These are phyloP conservation scores for Chorisops tibialis DNA, from an alignment of 2,888 invertebrate species.

Conservation along the genomic window DNA sequence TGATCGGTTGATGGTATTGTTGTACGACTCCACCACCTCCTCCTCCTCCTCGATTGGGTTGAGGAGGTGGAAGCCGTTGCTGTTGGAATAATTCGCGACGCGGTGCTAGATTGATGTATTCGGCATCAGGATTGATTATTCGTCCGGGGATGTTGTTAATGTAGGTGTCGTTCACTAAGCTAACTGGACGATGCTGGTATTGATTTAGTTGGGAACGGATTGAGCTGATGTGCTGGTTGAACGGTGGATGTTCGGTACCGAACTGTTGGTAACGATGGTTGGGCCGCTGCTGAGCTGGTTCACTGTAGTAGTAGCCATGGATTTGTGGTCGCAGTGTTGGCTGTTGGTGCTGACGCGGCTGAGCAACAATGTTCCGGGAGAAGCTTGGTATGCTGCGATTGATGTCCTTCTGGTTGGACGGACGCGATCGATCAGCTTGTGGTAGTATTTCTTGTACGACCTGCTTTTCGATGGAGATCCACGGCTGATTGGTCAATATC, in stretches of 20 bases:
- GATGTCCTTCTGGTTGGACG: slow-evolving; percentile 23
- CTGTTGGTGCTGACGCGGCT: neutral
- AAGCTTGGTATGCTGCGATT: slow-evolving; percentile 38
- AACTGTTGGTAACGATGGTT: slow-evolving; percentile 41
- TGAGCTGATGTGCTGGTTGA: slow-evolving; percentile 34
- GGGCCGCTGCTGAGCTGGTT: slow-evolving; percentile 38
- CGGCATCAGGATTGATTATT: slow-evolving; percentile 64
- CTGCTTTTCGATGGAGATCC: slow-evolving; percentile 43
- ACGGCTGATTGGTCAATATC: slow-evolving; percentile 27
- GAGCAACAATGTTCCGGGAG: slow-evolving; percentile 33
- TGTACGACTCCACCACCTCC: no score
- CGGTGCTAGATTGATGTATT: slow-evolving; percentile 52
- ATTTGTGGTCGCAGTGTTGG: slow-evolving; percentile 32
- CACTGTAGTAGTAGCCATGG: slow-evolving; percentile 42
- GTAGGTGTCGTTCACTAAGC: slow-evolving; percentile 59
- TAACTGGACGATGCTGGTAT: slow-evolving; percentile 54
- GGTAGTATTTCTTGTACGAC: slow-evolving; percentile 37
- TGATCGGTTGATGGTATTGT: slow-evolving; percentile 49
- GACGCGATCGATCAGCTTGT: slow-evolving; percentile 11
- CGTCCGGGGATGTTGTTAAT: slow-evolving; percentile 68
- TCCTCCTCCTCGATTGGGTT: slow-evolving; percentile 40
- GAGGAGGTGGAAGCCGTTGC: slow-evolving; percentile 51
- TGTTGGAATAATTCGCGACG: slow-evolving; percentile 8
- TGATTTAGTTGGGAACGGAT: slow-evolving; percentile 31
- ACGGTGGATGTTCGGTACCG: slow-evolving; percentile 5